Evolutionary conservation across 2,113 vertebrate genomes (phyloP).

Genomic region (Cynocephalus volans): DNA sequence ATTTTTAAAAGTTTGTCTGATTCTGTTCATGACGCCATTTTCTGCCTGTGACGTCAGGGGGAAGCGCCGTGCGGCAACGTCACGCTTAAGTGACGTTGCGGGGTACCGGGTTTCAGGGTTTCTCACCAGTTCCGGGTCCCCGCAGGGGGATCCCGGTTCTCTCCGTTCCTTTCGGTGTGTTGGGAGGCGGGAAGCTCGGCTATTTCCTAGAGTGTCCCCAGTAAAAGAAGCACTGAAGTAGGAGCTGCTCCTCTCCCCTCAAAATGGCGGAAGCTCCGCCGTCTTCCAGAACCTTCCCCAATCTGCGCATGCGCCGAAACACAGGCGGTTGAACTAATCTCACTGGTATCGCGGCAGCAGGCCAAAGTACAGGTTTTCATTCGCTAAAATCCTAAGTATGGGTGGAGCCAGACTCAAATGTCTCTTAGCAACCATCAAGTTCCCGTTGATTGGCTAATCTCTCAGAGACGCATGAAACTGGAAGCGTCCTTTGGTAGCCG

Average conservation of each 20-base stretch:
- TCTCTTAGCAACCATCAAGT: conserved; percentile 64
- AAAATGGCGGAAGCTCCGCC: conserved; percentile 62
- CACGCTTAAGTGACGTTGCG: conserved; percentile 67
- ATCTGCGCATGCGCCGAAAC: conserved; percentile 73
- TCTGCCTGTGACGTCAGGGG: conserved; percentile 74
- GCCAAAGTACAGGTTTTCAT: conserved; percentile 52
- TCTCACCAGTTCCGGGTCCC: conserved; percentile 80
- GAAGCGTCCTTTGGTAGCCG: neutral
- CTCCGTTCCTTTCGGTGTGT: conserved; percentile 45
- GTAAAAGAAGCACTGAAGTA: neutral
- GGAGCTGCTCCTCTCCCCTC: neutral
- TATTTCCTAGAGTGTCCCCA: neutral
- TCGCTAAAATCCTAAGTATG: conserved; percentile 10
- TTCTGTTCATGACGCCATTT: conserved; percentile 83
- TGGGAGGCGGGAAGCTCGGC: neutral
- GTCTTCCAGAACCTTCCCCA: conserved; percentile 64
- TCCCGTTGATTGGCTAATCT: conserved; percentile 62
- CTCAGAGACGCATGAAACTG: too few relatives aligned
- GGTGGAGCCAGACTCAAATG: conserved; percentile 58
- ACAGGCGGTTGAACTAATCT: neutral
- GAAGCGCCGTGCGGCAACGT: conserved; percentile 65
- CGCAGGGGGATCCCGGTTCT: conserved; percentile 23
- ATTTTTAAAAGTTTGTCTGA: conserved; percentile 88
- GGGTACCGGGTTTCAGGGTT: conserved; percentile 2
- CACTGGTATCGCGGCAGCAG: neutral